Evolutionary conservation across 2,797 vertebrate genomes (phyloP).

Genomic region (Masticophis lateralis): DNA sequence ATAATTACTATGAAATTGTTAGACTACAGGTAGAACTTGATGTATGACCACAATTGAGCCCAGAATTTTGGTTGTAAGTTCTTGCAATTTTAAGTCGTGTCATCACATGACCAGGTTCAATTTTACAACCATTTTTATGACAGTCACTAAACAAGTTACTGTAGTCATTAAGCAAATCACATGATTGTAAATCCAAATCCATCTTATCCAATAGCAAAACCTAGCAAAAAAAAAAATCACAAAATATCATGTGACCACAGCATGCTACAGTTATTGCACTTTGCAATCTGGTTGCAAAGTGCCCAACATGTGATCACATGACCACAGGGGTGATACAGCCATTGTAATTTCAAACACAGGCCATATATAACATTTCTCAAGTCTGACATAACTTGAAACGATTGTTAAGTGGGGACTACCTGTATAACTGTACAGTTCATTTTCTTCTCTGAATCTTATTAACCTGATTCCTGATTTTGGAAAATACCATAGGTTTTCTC

Average conservation of each 20-base stretch:
- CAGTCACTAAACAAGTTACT: not conserved
- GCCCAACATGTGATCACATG: not conserved
- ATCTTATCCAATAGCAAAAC: not conserved
- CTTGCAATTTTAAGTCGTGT: not conserved
- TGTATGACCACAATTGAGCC: not conserved
- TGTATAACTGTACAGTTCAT: not conserved
- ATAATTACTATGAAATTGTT: not conserved
- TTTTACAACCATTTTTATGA: not conserved
- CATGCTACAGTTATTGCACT: not conserved
- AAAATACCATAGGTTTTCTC: not conserved
- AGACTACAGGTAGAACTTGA: not conserved
- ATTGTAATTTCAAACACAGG: not conserved
- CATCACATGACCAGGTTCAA: not conserved
- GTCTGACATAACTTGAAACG: not conserved
- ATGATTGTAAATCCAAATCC: not conserved
- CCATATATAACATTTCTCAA: not conserved
- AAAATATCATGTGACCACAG: not conserved
- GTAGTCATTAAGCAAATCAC: not conserved
- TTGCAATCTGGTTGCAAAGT: not conserved
- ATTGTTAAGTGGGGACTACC: not conserved
- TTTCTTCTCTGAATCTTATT: not conserved
- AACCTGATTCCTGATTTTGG: not conserved
- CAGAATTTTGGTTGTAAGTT: not conserved
- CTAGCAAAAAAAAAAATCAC: not conserved
- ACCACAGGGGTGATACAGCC: not conserved